Base-by-base conservation (phyloP, 2,113 vertebrate species). In the Falcunculus frontatus region DNA sequence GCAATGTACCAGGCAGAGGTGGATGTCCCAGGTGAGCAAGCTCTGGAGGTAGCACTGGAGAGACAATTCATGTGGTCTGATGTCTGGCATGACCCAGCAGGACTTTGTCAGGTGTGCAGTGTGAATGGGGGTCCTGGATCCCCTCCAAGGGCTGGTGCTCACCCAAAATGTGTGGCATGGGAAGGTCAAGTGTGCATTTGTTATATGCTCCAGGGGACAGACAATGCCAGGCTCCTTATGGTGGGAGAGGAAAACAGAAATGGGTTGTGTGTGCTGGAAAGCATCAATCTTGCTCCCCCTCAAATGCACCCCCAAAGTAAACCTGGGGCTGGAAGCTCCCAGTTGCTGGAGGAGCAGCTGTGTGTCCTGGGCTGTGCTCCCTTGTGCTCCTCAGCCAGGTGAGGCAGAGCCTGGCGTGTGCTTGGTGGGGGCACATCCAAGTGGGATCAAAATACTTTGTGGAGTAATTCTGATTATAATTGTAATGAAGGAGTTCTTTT, bases 31-130 rank as follows among this genome's bases (percentile, higher is more conserved):
- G 70, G 39, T 63, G 53, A 63, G 73, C 41, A 16, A 53, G 9
- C 9, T 29, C 44, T 2, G 7, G 29, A 8, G 25, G 62, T 9
- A 29, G 14, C 7, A 7, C 6, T 27, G 30, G 27, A 13, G 22
- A 59, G 39, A 4, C 3, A 3, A 4, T 47, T 69, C 0, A 0
- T 16, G 18, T 21, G 29, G 12, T 25, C 22, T 47, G 16, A 29
- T 56, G 26, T 15, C 11, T n/a, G 42, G 9, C 1, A 0, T 10
- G 73, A 35, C 17, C 23, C 7, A 16, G 42, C 20, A 11, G 60
- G 39, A 15, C 26, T 26, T 60, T 35, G 25, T 32, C 56, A 63
- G 14, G 9, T 19, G 15, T 64, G 59, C 35, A 37, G 21, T 39
- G 16, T 52, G 37, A 49, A 30, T 16, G 29, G 12, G 11, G 17